Evolutionary conservation across 2,113 vertebrate genomes (phyloP), one percentile per base, ranked within the genome.

Genomic region (Dasypus novemcinctus): DNA sequence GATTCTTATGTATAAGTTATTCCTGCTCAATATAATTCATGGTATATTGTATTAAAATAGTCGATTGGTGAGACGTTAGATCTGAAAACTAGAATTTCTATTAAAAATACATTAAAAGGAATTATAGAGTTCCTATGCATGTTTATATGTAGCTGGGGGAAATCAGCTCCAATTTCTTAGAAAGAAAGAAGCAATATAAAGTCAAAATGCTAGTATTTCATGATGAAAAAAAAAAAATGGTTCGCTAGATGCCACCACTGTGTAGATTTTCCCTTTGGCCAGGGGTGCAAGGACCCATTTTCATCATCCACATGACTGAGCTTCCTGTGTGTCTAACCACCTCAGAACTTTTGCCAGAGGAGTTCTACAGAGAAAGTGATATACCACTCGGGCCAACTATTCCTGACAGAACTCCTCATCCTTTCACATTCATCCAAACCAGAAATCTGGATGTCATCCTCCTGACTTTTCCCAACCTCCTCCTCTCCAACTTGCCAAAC

Each of bases 1-100:
- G 36, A 9, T 88, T 66, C 9, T 63, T 63, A 66, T 21, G 18
- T 66, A 41, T 80, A 63, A 43, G 5, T 49, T 90, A 41, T 68
- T 7, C 43, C 46, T 59, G 25, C 63, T 93, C 3, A 63, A 36
- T 82, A 75, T 10, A 86, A 7, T 82, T 12, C 9, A 79, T 84
- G 93, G 49, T 81, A 15, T 85, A 49, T 85, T 96, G 63, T 76
- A 36, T 92, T 74, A 86, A 95, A 91, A 54, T 79, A 18, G 5
- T 84, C 90, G 64, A 64, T 25, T 85, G 29, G 33, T 82, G 68
- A 29, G n/a, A 89, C 88, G 81, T 82, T 91, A 86, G 64, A 95
- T 1, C 7, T 72, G n/a, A 71, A 92, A 21, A 80, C 10, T 76
- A 90, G 49, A 75, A 36, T 86, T 20, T 59, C 38, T 57, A 6